These are phyloP conservation scores for Dascillus cervinus DNA, from an alignment of 2,888 invertebrate species.

Conservation along the genomic window DNA sequence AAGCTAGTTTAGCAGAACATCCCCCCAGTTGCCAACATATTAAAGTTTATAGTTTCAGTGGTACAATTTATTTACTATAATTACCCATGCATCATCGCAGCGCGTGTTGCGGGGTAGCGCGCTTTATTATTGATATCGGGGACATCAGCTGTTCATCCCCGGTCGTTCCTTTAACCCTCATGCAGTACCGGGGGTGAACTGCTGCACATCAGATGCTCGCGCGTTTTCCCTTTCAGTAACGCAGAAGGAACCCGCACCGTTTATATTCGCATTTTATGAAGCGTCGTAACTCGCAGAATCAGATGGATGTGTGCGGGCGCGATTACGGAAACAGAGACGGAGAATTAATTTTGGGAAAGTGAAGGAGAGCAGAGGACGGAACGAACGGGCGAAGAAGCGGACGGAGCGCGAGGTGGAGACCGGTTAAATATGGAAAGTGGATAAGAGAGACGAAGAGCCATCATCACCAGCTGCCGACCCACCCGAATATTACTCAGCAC, in stretches of 20 bases:
- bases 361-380: slow-evolving; percentile 3
- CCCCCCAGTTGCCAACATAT: slow-evolving; percentile 26
- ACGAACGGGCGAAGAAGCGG: slow-evolving; percentile 4
- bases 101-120: slow-evolving; percentile 20
- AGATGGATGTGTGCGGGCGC: slow-evolving; percentile 18
- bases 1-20: slow-evolving; percentile 20
- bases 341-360: slow-evolving; percentile 12
- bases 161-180: no score
- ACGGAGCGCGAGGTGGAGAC: slow-evolving; percentile 6
- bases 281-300: slow-evolving; percentile 21
- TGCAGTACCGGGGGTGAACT: slow-evolving; percentile 5
- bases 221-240: slow-evolving; percentile 15
- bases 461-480: slow-evolving; percentile 25
- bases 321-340: slow-evolving; percentile 12
- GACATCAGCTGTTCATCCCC: slow-evolving; percentile 25
- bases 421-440: slow-evolving; percentile 11
- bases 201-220: slow-evolving; percentile 19
- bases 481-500: slow-evolving; percentile 26
- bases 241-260: slow-evolving; percentile 16
- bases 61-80: slow-evolving; percentile 30
- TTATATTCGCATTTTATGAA: slow-evolving; percentile 23
- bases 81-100: slow-evolving; percentile 31
- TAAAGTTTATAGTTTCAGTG: slow-evolving; percentile 29
- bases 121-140: slow-evolving; percentile 29
- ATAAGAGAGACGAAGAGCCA: slow-evolving; percentile 19